phyloP scores from a whole-genome alignment of 2,113 vertebrate genomes.

The Columba janthina region DNA sequence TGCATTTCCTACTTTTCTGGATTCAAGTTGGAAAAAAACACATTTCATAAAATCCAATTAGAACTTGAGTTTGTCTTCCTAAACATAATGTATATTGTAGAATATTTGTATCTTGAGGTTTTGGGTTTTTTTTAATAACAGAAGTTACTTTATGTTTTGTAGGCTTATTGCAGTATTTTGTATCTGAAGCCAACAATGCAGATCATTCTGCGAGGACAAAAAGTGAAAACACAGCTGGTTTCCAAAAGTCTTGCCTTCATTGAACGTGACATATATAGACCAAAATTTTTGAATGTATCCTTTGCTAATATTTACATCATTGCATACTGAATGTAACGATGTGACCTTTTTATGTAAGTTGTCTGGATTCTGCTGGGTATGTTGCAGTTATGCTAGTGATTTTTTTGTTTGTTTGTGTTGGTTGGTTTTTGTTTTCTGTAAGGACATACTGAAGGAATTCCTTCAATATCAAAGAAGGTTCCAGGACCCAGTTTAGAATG shows the following conservation, averaged over 20 bases:
- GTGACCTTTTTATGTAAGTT: not conserved
- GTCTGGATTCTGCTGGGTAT: not conserved
- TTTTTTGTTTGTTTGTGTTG: not conserved
- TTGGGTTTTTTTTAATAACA: not conserved
- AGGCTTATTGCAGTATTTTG: conserved; percentile 97
- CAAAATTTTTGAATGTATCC: conserved; percentile 88
- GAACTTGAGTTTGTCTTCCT: not conserved
- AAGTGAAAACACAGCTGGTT: conserved; percentile 92
- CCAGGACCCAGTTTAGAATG: not conserved
- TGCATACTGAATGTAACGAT: not conserved
- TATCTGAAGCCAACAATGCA: conserved; percentile 97
- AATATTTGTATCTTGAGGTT: not conserved
- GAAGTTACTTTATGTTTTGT: conserved; percentile 8
- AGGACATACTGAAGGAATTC: not conserved
- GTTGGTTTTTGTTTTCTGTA: not conserved
- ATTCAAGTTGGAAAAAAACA: not conserved
- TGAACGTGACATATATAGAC: conserved; percentile 86
- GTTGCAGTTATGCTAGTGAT: not conserved
- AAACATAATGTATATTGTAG: not conserved
- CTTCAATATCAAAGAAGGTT: not conserved
- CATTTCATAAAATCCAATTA: not conserved
- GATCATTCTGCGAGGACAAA: conserved; percentile 88
- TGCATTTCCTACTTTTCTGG: not conserved
- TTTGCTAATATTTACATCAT: conserved; percentile 44
- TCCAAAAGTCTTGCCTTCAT: conserved; percentile 90